Evolutionary conservation across 1,140 invertebrate genomes (phyloP).

Genomic region (Pseudachorutes palmiensis): DNA sequence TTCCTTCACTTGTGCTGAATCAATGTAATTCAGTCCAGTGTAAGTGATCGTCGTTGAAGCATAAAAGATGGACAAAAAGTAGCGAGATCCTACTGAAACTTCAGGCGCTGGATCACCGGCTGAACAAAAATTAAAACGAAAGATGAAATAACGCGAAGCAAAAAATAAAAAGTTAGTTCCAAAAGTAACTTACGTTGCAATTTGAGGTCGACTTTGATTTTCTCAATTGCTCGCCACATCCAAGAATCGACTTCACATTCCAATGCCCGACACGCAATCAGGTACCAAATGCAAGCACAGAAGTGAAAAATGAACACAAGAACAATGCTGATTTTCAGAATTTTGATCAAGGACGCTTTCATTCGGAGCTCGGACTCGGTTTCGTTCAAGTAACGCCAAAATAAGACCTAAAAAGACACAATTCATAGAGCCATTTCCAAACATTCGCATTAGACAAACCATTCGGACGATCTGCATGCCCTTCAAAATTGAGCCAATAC

Average conservation of each 20-base stretch:
- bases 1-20: slow-evolving; percentile 17
- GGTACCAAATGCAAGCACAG: slow-evolving; percentile 34
- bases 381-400: slow-evolving; percentile 28
- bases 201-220: slow-evolving; percentile 2
- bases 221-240: slow-evolving; percentile 13
- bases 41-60: slow-evolving; percentile 28
- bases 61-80: slow-evolving; percentile 27
- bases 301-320: slow-evolving; percentile 36
- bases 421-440: slow-evolving; percentile 3
- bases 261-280: slow-evolving; percentile 25
- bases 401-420: slow-evolving; percentile 21
- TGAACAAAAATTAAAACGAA: not conserved
- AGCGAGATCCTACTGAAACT: slow-evolving; percentile 18
- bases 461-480: slow-evolving; percentile 29
- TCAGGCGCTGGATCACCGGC: not conserved
- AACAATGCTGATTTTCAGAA: slow-evolving; percentile 33
- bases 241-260: slow-evolving; percentile 25
- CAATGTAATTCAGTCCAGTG: slow-evolving; percentile 24
- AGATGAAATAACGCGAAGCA: not conserved
- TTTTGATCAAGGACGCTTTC: slow-evolving; percentile 26
- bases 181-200: not conserved
- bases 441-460: slow-evolving; percentile 18
- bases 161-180: slow-evolving; percentile 1
- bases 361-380: slow-evolving; percentile 30
- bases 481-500: not conserved